These are phyloP conservation scores for Pachyuromys duprasi DNA, from an alignment of 2,797 vertebrate genomes.

Conservation along the genomic window DNA sequence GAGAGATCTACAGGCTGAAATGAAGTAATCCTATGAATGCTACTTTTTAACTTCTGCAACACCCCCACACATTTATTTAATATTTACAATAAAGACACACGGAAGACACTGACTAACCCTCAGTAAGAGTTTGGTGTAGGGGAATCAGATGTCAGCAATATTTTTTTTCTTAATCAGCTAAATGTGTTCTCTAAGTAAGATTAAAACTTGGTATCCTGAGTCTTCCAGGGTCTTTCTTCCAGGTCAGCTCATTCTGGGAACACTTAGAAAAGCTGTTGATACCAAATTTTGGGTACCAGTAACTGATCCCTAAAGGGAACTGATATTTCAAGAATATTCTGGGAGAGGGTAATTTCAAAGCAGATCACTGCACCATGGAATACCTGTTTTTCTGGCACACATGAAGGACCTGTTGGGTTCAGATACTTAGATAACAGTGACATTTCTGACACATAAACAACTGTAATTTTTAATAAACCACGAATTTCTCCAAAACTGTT, in stretches of 20 bases:
- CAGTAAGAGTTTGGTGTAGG: neutral
- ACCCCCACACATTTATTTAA: neutral
- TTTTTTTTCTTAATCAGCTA: neutral
- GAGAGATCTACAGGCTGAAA: neutral
- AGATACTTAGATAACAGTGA: conserved; percentile 3
- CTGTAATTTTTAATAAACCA: neutral
- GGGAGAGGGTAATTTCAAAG: neutral
- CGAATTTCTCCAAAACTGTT: neutral
- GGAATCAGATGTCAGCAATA: neutral
- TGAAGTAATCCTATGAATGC: neutral
- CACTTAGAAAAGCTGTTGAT: neutral
- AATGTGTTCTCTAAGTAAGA: neutral
- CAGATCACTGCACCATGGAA: neutral
- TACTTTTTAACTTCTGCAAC: neutral
- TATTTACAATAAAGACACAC: neutral
- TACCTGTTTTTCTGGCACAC: neutral
- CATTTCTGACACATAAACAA: neutral
- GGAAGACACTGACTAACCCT: neutral
- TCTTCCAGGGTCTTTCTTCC: neutral
- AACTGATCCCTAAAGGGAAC: neutral
- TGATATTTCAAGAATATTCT: neutral
- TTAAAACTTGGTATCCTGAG: neutral
- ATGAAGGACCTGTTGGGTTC: neutral
- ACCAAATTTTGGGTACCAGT: neutral
- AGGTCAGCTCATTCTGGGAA: neutral